Evolutionary conservation across 2,113 vertebrate species (phyloP), one percentile per base, ranked within the genome.

Genomic region (Colossoma macropomum): DNA sequence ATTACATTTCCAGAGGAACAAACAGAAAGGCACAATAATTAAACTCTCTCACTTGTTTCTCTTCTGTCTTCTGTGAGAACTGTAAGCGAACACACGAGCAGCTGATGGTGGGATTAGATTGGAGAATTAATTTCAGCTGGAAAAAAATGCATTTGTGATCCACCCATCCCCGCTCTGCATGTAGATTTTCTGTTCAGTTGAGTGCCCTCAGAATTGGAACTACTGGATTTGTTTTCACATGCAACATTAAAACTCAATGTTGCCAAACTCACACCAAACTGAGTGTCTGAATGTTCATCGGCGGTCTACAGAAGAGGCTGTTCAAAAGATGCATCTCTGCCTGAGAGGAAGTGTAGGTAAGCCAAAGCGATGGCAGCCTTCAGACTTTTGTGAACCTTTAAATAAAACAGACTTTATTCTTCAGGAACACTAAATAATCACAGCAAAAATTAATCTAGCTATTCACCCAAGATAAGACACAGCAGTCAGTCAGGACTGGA

Each of bases 1-100:
- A 86, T 85, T 85, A 82, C 79, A 86, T 83, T 86, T 80, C 77
- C 82, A 73, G 63, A 48, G 62, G 80, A 87, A 50, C 68, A 77
- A 63, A 63, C 45, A 60, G 32, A 84, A 79, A 25, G 15, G 50
- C 84, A 74, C 45, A 62, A 84, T 86, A 87, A 87, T 87, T 86
- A 84, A 89, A 85, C 73, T 74, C 79, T 25, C 78, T 65, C 34
- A 38, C 79, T 74, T 59, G 79, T 68, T 77, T 77, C 38, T 78
- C 71, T 59, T 27, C 78, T 60, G 56, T 73, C 38, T 27, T 54
- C 79, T 78, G 30, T 48, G 68, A 32, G 59, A 68, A 62, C 66
- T 34, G 50, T 63, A 80, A 45, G 76, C 4, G 72, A 84, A 84
- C 48, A 23, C 81, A 80, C 30, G 69, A 82, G 71, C 38, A 81